phyloP scores from a whole-genome alignment of 2,888 invertebrate species.

The Orgyia antiqua region DNA sequence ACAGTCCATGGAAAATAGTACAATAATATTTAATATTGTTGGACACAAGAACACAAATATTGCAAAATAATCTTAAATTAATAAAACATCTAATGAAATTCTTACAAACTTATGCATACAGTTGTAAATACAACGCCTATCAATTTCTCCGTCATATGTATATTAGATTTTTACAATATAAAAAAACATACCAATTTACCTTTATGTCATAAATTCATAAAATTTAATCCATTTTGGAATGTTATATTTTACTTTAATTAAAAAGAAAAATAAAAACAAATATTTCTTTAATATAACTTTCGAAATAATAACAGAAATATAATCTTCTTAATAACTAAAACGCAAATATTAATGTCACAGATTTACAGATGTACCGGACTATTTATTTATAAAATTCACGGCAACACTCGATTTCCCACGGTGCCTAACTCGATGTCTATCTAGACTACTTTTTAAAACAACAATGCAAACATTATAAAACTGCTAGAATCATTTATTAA shows the following conservation, averaged over 20 bases:
- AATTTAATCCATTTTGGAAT: slow-evolving; percentile 45
- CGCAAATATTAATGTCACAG: slow-evolving; percentile 49
- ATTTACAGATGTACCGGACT: slow-evolving; percentile 45
- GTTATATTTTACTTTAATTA: slow-evolving; percentile 43
- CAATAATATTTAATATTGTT: slow-evolving; percentile 54
- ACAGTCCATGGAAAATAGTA: slow-evolving; percentile 73
- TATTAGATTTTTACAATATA: too few relatives aligned
- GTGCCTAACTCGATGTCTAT: too few relatives aligned
- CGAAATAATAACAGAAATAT: slow-evolving; percentile 27
- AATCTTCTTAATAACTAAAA: slow-evolving; percentile 46
- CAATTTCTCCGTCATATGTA: background rate
- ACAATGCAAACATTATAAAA: too few relatives aligned
- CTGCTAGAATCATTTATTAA: too few relatives aligned
- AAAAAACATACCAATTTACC: too few relatives aligned
- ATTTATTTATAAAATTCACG: slow-evolving; percentile 18
- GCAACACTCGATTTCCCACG: too few relatives aligned
- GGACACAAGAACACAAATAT: slow-evolving; percentile 45
- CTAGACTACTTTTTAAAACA: too few relatives aligned
- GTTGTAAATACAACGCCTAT: slow-evolving; percentile 6
- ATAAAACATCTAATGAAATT: slow-evolving; percentile 11
- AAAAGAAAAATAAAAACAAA: slow-evolving; percentile 31
- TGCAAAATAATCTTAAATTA: too few relatives aligned
- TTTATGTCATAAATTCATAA: too few relatives aligned
- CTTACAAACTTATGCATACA: slow-evolving; percentile 14
- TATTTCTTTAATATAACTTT: slow-evolving; percentile 27